Conservation (phyloP, 1,140 invertebrate species). For the Camponotus pennsylvanicus region DNA sequence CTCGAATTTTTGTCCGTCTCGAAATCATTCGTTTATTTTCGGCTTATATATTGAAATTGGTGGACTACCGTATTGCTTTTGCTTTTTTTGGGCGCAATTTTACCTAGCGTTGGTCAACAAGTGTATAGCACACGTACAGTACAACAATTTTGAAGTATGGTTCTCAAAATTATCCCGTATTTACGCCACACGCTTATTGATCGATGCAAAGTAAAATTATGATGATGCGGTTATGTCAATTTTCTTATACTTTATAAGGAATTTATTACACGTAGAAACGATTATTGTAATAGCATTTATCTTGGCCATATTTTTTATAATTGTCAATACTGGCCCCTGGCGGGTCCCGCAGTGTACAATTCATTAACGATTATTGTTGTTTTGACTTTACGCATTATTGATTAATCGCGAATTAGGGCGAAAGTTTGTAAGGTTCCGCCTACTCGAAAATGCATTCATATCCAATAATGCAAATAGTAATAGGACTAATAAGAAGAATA, state of each 20-base stretch:
- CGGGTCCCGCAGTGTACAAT: constrained; percentile 48
- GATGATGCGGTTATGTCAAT: constrained; percentile 9
- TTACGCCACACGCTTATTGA: too few species aligned
- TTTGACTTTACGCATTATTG: constrained; percentile 55
- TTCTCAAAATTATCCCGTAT: background rate
- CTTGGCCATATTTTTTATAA: constrained; percentile 49
- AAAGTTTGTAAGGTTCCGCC: background rate
- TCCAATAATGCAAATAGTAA: background rate
- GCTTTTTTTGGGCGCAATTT: constrained; percentile 30
- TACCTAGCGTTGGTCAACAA: background rate
- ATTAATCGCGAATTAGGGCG: constrained; percentile 8
- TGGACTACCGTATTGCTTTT: constrained; percentile 48
- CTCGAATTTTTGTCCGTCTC: constrained; percentile 34
- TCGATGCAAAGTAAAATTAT: background rate
- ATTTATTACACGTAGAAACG: constrained; percentile 43
- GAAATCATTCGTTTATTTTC: constrained; percentile 36
- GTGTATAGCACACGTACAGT: background rate
- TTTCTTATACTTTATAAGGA: constrained; percentile 56
- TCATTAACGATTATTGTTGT: constrained; percentile 54
- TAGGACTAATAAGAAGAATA: too few species aligned
- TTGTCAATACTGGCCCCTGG: constrained; percentile 70
- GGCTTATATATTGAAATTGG: constrained; percentile 24
- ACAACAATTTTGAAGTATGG: background rate
- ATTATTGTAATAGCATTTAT: constrained; percentile 65
- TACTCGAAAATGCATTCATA: background rate